Percentiles rank a stretch among this genome's conserved stretches.
These are phyloP conservation scores for Bradypus variegatus DNA, from an alignment of 2,797 vertebrate species.

Conservation along the genomic window DNA sequence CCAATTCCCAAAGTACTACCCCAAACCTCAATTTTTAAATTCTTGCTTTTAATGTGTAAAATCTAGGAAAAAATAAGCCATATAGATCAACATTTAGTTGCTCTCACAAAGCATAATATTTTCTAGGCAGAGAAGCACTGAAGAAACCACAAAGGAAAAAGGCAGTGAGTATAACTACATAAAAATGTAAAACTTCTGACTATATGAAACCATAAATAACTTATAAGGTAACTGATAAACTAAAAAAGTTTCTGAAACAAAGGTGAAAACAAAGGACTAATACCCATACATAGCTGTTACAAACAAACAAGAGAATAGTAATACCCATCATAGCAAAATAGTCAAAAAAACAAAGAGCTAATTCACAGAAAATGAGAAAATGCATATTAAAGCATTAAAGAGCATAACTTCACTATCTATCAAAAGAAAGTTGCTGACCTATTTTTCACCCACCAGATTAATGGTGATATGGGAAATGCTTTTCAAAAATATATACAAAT, in stretches of 20 bases:
- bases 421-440: not conserved
- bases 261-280: not conserved
- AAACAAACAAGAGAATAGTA: not conserved
- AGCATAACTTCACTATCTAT: not conserved
- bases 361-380: constrained; percentile 24
- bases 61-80: constrained; percentile 1
- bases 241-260: not conserved
- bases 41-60: constrained; percentile 15
- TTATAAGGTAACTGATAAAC: not conserved
- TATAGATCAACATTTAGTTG: not conserved
- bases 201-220: not conserved
- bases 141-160: constrained; percentile 34
- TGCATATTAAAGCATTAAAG: not conserved
- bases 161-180: not conserved
- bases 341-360: not conserved
- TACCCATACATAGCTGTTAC: not conserved
- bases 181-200: constrained; percentile 20
- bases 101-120: not conserved
- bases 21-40: constrained; percentile 17
- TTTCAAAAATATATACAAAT: not conserved
- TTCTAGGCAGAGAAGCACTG: not conserved
- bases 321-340: not conserved
- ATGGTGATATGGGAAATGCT: not conserved
- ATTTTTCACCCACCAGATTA: constrained; percentile 16
- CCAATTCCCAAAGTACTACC: not conserved